Base-by-base conservation (phyloP, 2,888 invertebrate species). In the Leucania comma region DNA sequence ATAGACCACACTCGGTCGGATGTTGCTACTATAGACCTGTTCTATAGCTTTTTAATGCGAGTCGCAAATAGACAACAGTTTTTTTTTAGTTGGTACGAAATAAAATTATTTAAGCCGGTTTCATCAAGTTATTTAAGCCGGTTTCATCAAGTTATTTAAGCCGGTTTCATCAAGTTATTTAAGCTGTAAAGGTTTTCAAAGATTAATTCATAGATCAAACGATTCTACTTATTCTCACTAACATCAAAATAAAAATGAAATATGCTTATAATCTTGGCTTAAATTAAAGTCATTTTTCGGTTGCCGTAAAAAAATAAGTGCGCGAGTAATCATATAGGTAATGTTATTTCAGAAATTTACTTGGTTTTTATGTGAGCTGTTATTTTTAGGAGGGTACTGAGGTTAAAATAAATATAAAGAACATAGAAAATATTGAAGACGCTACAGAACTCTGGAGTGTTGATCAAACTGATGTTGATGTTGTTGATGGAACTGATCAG, bases 311-410 rank as follows among this genome's bases (percentile, higher is more conserved):
- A 61, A 80, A 17, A 22, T 54, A 70, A 70, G 54, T 58, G 60
- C 26, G 42, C 38, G 51, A 63, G 71, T 57, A 63, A 80, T 83
- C 68, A 72, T 67, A 50, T 61, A 57, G 59, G 71, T 74, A 64
- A 74, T 53, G 58, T 68, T 73, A 69, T 80, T 75, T 58, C 50
- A 32, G 56, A 73, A 77, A 80, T 71, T 67, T 72, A 67, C 70
- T 75, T 32, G 20, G 22, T 54, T 75, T 76, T 78, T 81, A 81
- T 74, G 59, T 56, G 6, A 24, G 62, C 62, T 60, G 35, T 83
- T 75, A 80, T 67, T 72, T 83, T 83, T 71, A 72, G 53, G 61
- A 53, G 53, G 14, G 35, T 61, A 56, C 53, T 38, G 59, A 62
- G 66, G 77, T 58, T 57, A 66, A 73, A 61, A 64, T 74, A 73